phyloP scores from a whole-genome alignment of 1,140 invertebrate species.

The Papilio helenus region DNA sequence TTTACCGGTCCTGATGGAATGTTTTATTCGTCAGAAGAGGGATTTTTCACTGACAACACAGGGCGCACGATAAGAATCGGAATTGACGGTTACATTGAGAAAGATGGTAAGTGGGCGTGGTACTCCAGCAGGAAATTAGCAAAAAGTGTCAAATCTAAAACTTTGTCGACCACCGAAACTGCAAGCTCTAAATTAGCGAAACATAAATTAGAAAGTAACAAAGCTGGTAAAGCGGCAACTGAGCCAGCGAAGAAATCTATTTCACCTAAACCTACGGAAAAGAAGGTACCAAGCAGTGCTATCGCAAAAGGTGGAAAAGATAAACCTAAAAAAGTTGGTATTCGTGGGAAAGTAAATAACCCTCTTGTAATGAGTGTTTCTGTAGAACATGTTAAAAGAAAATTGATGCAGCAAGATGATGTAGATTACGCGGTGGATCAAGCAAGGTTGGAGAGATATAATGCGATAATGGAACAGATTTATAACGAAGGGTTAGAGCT shows the following conservation, averaged over 20 bases:
- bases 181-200: conserved; percentile 35
- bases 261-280: conserved; percentile 26
- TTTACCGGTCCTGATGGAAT: conserved; percentile 75
- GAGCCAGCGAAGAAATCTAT: conserved; percentile 2
- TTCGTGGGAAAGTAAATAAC: conserved; percentile 51
- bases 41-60: conserved; percentile 62
- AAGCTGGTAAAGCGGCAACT: neutral
- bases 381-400: conserved; percentile 52
- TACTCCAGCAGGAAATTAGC: conserved; percentile 56
- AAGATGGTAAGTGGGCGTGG: conserved; percentile 74
- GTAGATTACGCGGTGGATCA: conserved; percentile 46
- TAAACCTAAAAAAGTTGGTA: conserved; percentile 48
- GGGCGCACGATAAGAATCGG: conserved; percentile 66
- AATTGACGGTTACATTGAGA: conserved; percentile 74
- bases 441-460: conserved; percentile 64
- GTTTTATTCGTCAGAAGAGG: conserved; percentile 73
- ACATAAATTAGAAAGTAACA: conserved; percentile 23
- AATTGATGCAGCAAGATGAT: conserved; percentile 37
- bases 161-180: conserved; percentile 46
- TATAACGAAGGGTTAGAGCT: conserved; percentile 62
- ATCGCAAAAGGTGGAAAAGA: conserved; percentile 40
- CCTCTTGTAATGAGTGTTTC: conserved; percentile 62
- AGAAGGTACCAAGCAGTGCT: conserved; percentile 37
- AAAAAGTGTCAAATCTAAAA: conserved; percentile 58
- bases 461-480: conserved; percentile 68